These are phyloP conservation scores for Mechanitis messenoides DNA, from an alignment of 2,888 invertebrate species.

Conservation along the genomic window DNA sequence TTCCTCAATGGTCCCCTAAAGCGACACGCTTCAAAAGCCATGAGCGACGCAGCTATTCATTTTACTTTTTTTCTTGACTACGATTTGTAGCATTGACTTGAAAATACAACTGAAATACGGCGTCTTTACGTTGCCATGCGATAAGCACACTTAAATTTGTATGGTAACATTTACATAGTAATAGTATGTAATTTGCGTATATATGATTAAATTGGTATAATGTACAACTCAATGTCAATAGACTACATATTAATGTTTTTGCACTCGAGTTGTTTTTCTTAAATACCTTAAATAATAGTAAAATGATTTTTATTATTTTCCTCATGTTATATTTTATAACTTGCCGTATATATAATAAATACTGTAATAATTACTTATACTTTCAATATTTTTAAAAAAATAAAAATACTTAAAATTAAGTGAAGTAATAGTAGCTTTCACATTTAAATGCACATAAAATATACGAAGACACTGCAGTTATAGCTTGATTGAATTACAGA, in stretches of 20 bases:
- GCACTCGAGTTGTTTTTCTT: too few relatives aligned
- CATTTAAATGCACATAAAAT: conserved; percentile 1
- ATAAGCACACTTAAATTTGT: conserved; percentile 1
- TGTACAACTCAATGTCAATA: too few relatives aligned
- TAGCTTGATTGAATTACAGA: not conserved
- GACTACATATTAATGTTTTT: too few relatives aligned
- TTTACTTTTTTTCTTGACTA: conserved; percentile 42
- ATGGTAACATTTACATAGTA: not conserved
- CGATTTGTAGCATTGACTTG: conserved; percentile 33
- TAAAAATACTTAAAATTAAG: not conserved
- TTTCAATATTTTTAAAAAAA: too few relatives aligned
- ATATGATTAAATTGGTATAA: too few relatives aligned
- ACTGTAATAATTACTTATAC: too few relatives aligned
- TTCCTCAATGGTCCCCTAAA: conserved; percentile 34
- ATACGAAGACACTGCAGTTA: not conserved
- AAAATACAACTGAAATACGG: conserved; percentile 3
- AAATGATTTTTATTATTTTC: too few relatives aligned
- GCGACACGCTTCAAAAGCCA: conserved; percentile 39
- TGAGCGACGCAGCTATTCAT: conserved; percentile 49
- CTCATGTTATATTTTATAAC: too few relatives aligned
- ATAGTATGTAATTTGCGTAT: not conserved
- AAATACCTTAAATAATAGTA: too few relatives aligned
- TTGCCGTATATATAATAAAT: too few relatives aligned
- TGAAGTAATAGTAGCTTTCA: not conserved
- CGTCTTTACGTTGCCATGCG: not conserved